These are phyloP conservation scores for Kryptolebias marmoratus DNA, from an alignment of 2,113 vertebrate genomes.

Conservation along the genomic window DNA sequence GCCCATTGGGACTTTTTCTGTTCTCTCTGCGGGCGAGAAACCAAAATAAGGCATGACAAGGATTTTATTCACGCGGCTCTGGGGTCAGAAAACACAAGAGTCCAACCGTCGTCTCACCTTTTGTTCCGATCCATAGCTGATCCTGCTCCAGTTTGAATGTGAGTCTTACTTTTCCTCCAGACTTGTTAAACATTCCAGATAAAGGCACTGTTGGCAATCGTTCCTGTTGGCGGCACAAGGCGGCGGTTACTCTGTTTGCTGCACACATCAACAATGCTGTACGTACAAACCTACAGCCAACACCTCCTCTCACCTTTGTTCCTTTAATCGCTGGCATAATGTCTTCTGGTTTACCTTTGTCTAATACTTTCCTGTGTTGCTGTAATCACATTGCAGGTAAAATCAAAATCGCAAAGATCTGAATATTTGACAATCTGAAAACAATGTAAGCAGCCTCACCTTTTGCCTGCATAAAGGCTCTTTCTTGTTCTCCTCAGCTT, in stretches of 20 bases:
- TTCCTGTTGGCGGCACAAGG: slow-evolving; percentile 80
- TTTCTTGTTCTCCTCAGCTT: slow-evolving; percentile 96
- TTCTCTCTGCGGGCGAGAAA: slow-evolving; percentile 86
- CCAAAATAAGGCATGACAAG: slow-evolving; percentile 2
- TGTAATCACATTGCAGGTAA: slow-evolving; percentile 68
- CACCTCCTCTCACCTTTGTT: slow-evolving; percentile 85
- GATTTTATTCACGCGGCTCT: not conserved
- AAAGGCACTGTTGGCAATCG: slow-evolving; percentile 96
- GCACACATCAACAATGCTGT: not conserved
- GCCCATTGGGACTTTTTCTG: slow-evolving; percentile 98
- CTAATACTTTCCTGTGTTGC: slow-evolving; percentile 99
- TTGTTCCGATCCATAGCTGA: slow-evolving; percentile 98
- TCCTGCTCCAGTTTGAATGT: slow-evolving; percentile 99
- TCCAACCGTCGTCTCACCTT: slow-evolving; percentile 83
- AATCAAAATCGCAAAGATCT: not conserved
- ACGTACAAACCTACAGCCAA: not conserved
- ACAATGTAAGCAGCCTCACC: slow-evolving; percentile 69
- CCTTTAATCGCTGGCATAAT: slow-evolving; percentile 96
- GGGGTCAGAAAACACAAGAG: not conserved
- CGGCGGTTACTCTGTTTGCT: not conserved
- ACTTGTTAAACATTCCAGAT: slow-evolving; percentile 98
- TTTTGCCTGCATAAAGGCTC: slow-evolving; percentile 98
- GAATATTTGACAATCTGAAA: not conserved
- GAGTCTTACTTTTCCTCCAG: slow-evolving; percentile 95
- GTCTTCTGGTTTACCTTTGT: slow-evolving; percentile 99